Base-by-base conservation (phyloP, 2,888 invertebrate species). In the Heliconius charithonia region DNA sequence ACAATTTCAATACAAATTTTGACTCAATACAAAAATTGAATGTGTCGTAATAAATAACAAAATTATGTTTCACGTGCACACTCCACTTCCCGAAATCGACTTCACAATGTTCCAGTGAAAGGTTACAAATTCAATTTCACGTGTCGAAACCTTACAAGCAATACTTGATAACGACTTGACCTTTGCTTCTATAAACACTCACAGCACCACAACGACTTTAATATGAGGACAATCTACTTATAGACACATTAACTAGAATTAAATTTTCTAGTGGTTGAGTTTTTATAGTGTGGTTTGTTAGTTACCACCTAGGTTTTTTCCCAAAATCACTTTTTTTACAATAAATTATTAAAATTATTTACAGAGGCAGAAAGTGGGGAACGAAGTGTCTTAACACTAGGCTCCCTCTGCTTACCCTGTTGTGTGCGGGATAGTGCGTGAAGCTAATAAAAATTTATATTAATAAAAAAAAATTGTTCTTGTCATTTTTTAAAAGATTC, bases 51-150 rank as follows among this genome's bases (percentile, higher is more conserved):
- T 51, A 51, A 59, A 59, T n/a, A n/a, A 72, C 32, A 59, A 59
- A 59, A 72, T 32, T 59, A 59, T 25, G 22, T 32, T 9, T 59
- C 56, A 7, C 29, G 27, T 71, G 25, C 27, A 71, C 59, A 71
- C 59, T 32, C 16, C 27, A 27, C 27, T 74, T 65, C 45, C 45
- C 22, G 13, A 65, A 74, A 65, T 29, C 27, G 41, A 65, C 45
- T 74, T 74, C 45, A 29, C n/a, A 69, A 69, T 37, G 41, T 77
- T 37, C 75, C 4, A 72, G 59, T 72, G 56, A 78, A 74, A 74
- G 78, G 76, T 78, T 69, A 78, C 75, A 65, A 73, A 80, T 75
- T 74, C 69, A 74, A 78, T 78, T 80, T 80, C 32, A 69, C 70
- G 66, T 66, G 76, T 41, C 59, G 70, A 74, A 80, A 79, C 72